Conservation (phyloP, 2,888 invertebrate species). For the Andrena bicolor region DNA sequence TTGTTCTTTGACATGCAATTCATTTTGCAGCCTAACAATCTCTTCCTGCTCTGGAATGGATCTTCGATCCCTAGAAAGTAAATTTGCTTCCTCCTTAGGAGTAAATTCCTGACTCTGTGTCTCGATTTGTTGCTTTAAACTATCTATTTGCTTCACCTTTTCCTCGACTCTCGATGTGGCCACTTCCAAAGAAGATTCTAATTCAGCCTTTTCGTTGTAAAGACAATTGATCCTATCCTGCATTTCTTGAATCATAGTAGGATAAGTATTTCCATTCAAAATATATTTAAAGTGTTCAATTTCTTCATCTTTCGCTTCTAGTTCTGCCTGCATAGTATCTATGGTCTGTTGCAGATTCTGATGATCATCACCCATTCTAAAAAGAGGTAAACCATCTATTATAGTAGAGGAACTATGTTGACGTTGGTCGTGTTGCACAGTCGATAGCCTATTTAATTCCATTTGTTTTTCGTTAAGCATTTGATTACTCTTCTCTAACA, state of each 20-base stretch:
- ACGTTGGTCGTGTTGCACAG: not conserved
- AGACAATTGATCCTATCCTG: constrained; percentile 80
- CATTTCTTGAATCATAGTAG: constrained; percentile 82
- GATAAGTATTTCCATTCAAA: constrained; percentile 85
- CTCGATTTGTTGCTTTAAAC: constrained; percentile 62
- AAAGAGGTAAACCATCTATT: constrained; percentile 71
- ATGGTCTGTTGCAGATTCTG: constrained; percentile 61
- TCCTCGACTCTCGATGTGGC: constrained; percentile 69
- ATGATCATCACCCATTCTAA: constrained; percentile 70
- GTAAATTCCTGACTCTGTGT: constrained; percentile 56
- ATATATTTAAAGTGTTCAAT: constrained; percentile 91
- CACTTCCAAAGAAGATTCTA: constrained; percentile 71
- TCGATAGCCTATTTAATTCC: constrained; percentile 58
- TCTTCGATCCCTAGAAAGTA: constrained; percentile 47
- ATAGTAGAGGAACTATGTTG: constrained; percentile 22
- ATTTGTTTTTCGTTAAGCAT: constrained; percentile 66
- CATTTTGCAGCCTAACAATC: constrained; percentile 75
- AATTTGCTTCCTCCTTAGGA: constrained; percentile 53
- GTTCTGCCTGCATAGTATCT: constrained; percentile 68
- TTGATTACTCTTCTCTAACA: constrained; percentile 51
- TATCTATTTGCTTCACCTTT: constrained; percentile 72
- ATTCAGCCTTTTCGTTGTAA: constrained; percentile 76
- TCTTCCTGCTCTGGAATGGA: constrained; percentile 72
- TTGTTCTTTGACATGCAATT: constrained; percentile 75
- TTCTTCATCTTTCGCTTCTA: constrained; percentile 90